phyloP scores from a whole-genome alignment of 2,113 vertebrate species.

The Cairina moschata region DNA sequence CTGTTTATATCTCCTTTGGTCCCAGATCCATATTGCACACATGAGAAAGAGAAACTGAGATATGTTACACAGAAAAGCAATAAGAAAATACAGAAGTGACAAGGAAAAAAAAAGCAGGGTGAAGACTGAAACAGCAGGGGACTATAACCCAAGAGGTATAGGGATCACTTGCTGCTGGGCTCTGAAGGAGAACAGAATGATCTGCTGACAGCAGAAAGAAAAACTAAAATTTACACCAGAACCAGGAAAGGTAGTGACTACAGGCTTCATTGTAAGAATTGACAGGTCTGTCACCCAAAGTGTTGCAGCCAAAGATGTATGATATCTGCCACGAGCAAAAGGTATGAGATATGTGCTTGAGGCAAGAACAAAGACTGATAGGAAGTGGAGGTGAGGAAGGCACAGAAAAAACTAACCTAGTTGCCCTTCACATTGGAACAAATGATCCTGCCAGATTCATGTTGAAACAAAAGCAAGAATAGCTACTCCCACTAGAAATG shows the following conservation, averaged over 20 bases:
- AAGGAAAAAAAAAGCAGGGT: not conserved
- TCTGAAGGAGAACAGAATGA: not conserved
- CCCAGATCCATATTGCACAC: not conserved
- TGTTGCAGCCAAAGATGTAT: not conserved
- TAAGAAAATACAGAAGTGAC: not conserved
- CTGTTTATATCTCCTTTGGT: not conserved
- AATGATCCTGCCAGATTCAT: not conserved
- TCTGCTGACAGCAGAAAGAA: slow-evolving; percentile 3
- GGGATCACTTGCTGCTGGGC: not conserved
- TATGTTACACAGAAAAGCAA: not conserved
- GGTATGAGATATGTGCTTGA: not conserved
- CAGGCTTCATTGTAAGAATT: not conserved
- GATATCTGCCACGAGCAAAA: not conserved
- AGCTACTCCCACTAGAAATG: not conserved
- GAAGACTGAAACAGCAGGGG: not conserved
- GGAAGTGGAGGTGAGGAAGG: not conserved
- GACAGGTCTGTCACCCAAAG: not conserved
- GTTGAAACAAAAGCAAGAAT: not conserved
- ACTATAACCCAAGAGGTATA: not conserved
- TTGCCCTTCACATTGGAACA: not conserved
- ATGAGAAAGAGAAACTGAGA: not conserved
- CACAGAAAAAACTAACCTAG: not conserved
- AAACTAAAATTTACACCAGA: not conserved
- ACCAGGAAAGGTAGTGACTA: not conserved
- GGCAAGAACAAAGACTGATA: not conserved